These are phyloP conservation scores for Rhagoletis pomonella DNA, from an alignment of 1,140 invertebrate species.

Conservation along the genomic window DNA sequence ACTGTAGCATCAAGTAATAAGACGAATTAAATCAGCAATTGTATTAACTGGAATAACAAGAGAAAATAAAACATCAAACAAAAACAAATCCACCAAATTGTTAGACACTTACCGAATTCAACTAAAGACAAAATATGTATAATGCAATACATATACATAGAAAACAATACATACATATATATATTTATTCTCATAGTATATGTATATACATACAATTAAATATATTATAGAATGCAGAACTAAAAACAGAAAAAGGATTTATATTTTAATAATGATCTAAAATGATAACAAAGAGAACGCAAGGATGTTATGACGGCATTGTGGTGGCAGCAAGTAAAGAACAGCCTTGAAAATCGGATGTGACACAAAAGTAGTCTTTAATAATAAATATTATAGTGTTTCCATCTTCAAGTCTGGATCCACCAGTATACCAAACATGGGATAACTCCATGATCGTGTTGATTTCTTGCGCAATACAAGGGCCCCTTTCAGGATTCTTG, in stretches of 20 bases:
- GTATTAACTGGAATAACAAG: neutral
- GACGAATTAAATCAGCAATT: neutral
- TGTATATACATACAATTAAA: slow-evolving; percentile 18
- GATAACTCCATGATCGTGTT: too few relatives aligned
- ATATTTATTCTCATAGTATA: slow-evolving; percentile 43
- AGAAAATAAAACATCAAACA: slow-evolving; percentile 2
- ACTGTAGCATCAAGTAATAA: neutral
- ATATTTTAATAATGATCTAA: slow-evolving; percentile 52
- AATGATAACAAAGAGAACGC: neutral
- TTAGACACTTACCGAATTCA: slow-evolving; percentile 30
- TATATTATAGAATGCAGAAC: slow-evolving; percentile 6
- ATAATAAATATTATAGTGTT: too few relatives aligned
- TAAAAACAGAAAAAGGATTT: slow-evolving; percentile 38
- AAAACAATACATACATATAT: slow-evolving; percentile 32
- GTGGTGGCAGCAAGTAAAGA: neutral
- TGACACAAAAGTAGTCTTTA: slow-evolving; percentile 10
- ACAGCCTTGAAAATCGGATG: neutral
- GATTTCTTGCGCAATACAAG: too few relatives aligned
- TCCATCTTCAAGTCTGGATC: too few relatives aligned
- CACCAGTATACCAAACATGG: too few relatives aligned
- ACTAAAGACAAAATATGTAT: slow-evolving; percentile 32
- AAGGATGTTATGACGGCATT: neutral
- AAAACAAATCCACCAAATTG: slow-evolving; percentile 44
- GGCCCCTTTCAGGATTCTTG: too few relatives aligned
- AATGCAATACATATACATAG: neutral